These are phyloP conservation scores for Mylabris sibirica DNA, from an alignment of 2,888 invertebrate species.

Conservation along the genomic window DNA sequence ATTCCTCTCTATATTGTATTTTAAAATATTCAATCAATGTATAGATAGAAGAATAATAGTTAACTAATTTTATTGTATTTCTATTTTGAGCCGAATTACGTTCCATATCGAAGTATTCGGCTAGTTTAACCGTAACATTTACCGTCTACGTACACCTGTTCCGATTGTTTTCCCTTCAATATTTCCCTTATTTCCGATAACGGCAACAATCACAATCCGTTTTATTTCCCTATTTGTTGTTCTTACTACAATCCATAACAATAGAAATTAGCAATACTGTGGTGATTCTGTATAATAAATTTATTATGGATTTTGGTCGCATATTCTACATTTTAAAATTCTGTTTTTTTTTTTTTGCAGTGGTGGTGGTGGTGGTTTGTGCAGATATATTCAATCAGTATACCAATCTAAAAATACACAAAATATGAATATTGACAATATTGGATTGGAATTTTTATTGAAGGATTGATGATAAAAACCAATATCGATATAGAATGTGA, in stretches of 20 bases:
- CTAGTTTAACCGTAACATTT: not conserved
- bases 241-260: not conserved
- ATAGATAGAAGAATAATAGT: too few relatives aligned
- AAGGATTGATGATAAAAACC: not conserved
- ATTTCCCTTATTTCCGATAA: not conserved
- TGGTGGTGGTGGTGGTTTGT: not conserved
- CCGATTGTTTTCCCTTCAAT: not conserved
- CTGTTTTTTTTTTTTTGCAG: not conserved
- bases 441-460: not conserved
- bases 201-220: not conserved
- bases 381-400: not conserved
- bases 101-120: not conserved
- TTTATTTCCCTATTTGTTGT: not conserved
- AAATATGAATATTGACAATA: slow-evolving; percentile 9
- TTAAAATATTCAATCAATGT: too few relatives aligned
- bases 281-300: not conserved
- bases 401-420: not conserved
- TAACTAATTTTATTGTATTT: not conserved
- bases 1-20: too few relatives aligned
- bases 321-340: not conserved
- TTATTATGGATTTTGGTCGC: not conserved
- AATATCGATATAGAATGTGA: not conserved
- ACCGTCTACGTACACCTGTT: not conserved
- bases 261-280: not conserved
- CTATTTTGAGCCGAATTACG: not conserved